Evolutionary conservation across 2,888 invertebrate genomes (phyloP), one percentile per base, ranked within the genome.

Genomic region (Plemyria rubiginata): DNA sequence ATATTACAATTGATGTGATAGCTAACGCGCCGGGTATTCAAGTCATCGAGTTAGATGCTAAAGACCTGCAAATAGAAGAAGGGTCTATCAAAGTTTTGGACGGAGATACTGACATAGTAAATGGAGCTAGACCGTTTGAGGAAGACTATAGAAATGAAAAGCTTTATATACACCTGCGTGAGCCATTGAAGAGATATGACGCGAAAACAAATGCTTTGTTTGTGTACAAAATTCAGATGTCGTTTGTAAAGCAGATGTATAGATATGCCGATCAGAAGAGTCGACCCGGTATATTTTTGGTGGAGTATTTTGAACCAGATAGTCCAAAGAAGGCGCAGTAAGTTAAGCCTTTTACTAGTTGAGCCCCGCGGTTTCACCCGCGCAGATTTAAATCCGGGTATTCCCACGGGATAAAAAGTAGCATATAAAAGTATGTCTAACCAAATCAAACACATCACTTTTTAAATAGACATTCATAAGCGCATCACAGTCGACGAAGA

Each of bases 1-100:
- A 88, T 48, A 70, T 90, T 49, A 77, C 78, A 2, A 89, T 92
- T 62, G 88, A 88, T 6, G 79, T 92, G 12, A 90, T 92, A 52
- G 88, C 88, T 0, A 88, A 89, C 45, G 83, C 81, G 1, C 87
- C 87, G 0, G 81, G 86, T 57, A 84, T 90, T 9, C 78, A 75
- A 51, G 60, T 84, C 7, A 88, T 92, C 41, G 88, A 86, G 51
- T 70, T 92, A 16, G 86, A 90, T 40, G 87, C 89, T 2, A 84
- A 79, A 55, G 84, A 87, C 51, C 72, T 92, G 61, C 78, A 83
- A 22, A 81, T 92, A 40, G 73, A 75, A 12, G 70, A 76, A 41
- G 78, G 78, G 0, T 77, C 84, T 0, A 78, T 92, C 2, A 77
- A 79, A 73, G 91, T 92, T 41, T 74, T 78, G 0, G 77, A 86